A percentile compares a stretch with the other conserved stretches of the same genome.
Evolutionary conservation across 1,140 invertebrate genomes (phyloP).

Genomic region (Brachionus angularis): DNA sequence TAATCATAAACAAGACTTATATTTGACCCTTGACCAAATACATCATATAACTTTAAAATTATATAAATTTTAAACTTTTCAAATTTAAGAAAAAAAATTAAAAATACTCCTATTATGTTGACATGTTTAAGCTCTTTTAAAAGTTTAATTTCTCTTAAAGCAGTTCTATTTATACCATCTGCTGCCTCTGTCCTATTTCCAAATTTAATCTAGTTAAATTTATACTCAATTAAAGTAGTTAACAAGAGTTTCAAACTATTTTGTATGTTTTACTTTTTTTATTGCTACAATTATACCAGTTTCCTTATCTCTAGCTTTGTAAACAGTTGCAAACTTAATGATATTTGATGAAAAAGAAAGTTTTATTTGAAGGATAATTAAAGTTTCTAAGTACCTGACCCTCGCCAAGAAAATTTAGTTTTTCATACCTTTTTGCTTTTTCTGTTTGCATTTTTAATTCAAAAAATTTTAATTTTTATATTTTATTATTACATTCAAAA

Average conservation of each 20-base stretch:
- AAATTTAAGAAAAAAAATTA: neutral
- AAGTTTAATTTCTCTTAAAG: conserved; percentile 94
- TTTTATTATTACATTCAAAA: too few relatives aligned
- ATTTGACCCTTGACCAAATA: conserved; percentile 90
- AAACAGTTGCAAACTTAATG: conserved; percentile 90
- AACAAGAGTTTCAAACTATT: neutral
- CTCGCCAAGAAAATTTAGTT: conserved; percentile 43
- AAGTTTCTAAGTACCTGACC: conserved; percentile 1
- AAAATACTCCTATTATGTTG: conserved; percentile 79
- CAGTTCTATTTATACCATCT: conserved; percentile 97
- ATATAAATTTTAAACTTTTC: conserved; percentile 9
- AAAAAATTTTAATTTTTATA: neutral
- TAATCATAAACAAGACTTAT: conserved; percentile 99
- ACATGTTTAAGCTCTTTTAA: conserved; percentile 89
- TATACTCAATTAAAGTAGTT: too few relatives aligned
- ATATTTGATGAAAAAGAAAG: neutral
- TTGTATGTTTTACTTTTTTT: conserved; percentile 87
- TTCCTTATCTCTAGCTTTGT: conserved; percentile 85
- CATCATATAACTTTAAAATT: conserved; percentile 68
- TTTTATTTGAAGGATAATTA: neutral
- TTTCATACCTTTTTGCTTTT: conserved; percentile 37
- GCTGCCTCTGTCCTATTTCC: conserved; percentile 85
- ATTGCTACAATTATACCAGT: conserved; percentile 80
- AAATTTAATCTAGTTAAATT: conserved; percentile 78
- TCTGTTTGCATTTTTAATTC: conserved; percentile 28